Base-by-base conservation (phyloP, 2,113 vertebrate species). In the Indicator maculatus region DNA sequence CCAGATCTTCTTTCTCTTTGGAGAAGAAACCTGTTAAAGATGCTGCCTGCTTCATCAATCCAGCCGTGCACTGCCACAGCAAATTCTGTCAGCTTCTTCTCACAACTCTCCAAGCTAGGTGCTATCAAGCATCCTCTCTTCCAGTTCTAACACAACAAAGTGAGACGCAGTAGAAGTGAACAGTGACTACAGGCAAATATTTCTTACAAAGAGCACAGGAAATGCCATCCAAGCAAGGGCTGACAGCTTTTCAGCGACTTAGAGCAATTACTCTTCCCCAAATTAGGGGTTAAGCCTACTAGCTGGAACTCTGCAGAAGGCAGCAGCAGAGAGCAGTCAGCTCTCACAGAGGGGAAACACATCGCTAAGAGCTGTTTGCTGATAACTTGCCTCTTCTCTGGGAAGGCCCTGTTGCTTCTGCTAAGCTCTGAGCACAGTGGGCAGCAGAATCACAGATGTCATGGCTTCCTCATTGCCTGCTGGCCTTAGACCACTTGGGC, bases 271-370 rank as follows among this genome's bases (percentile, higher is more conserved):
- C 20, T 81, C 45, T 86, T 90, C 77, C 44, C 70, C 80, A 77
- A 67, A 83, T 88, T 55, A 90, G 65, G 56, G 77, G 69, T 72
- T 90, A 96, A 96, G 80, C 69, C 76, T 86, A 16, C 72, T 71
- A 44, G 73, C 9, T 90, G 88, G 83, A 96, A 77, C 33, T 88
- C 47, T 88, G 73, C 61, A 92, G 76, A 88, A 88, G 33, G 88
- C 63, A 92, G 36, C 92, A 96, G 92, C 90, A 88, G 95, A 95
- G 88, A 89, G 79, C 90, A 50, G 85, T 80, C 80, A 85, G 72
- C 63, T 71, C 76, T 93, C 16, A 10, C 82, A 83, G 86, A 78
- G 86, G 65, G 76, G 60, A 87, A 92, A 78, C 76, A 90, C 88
- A 72, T 86, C 75, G 18, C 58, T 44, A 74, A 39, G 18, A 93